A percentile compares a stretch with the other conserved stretches of the same genome.
phyloP scores from a whole-genome alignment of 2,888 invertebrate genomes.

The Catocala nupta region DNA sequence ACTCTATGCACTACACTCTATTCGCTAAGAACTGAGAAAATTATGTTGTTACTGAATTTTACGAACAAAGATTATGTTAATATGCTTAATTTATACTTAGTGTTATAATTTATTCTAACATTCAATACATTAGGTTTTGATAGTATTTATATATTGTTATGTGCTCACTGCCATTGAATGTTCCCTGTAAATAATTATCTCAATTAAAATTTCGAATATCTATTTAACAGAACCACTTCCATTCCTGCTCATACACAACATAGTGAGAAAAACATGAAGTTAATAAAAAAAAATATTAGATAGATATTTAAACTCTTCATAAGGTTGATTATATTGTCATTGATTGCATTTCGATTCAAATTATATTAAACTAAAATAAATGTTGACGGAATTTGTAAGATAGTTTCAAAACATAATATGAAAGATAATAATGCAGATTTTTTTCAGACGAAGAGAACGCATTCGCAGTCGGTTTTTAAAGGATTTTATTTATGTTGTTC shows the following conservation, averaged over 20 bases:
- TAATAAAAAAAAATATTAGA: slow-evolving; percentile 24
- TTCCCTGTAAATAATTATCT: slow-evolving; percentile 50
- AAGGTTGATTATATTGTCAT: slow-evolving; percentile 72
- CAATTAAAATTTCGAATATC: slow-evolving; percentile 15
- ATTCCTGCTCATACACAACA: slow-evolving; percentile 11
- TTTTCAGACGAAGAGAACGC: no score
- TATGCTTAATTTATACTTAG: slow-evolving; percentile 39
- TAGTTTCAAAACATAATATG: no score
- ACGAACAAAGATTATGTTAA: slow-evolving; percentile 32
- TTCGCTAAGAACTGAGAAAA: slow-evolving; percentile 44
- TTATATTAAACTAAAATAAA: slow-evolving; percentile 8
- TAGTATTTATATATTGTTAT: slow-evolving; percentile 31
- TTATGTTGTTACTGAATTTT: slow-evolving; percentile 29
- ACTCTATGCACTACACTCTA: slow-evolving; percentile 58
- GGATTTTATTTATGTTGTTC: no score
- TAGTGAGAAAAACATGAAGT: slow-evolving; percentile 1
- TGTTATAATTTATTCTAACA: slow-evolving; percentile 44
- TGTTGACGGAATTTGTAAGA: not conserved
- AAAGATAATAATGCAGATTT: no score
- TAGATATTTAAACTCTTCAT: slow-evolving; percentile 48
- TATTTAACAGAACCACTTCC: slow-evolving; percentile 7
- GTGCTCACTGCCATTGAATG: slow-evolving; percentile 23
- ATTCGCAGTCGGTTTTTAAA: no score
- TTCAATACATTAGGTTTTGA: slow-evolving; percentile 45
- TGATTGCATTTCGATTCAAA: slow-evolving; percentile 58